Percentiles rank a stretch among this genome's conserved stretches.
phyloP scores from a whole-genome alignment of 2,888 invertebrate genomes.

The Frankliniella intonsa region DNA sequence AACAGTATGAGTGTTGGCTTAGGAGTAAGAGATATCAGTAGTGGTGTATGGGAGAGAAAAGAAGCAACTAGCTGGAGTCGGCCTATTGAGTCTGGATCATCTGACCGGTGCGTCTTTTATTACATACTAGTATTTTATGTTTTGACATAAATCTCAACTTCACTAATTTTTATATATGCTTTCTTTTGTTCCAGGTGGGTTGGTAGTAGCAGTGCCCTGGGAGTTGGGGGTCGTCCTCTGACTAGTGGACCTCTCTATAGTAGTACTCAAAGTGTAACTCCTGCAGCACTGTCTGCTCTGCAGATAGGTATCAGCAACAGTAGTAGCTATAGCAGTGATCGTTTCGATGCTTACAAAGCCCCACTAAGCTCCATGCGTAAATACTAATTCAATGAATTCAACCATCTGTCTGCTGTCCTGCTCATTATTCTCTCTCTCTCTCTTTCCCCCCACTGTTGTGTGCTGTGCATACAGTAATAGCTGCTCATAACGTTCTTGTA shows the following conservation, averaged over 20 bases:
- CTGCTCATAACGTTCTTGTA: no score
- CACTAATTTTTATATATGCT: no score
- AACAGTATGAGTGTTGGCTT: background rate
- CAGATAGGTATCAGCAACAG: background rate
- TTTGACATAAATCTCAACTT: background rate
- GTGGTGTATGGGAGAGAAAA: background rate
- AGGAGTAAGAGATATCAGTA: background rate
- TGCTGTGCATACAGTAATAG: no score
- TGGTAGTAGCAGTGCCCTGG: background rate
- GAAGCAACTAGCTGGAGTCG: background rate
- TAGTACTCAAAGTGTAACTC: background rate
- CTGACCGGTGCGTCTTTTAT: background rate
- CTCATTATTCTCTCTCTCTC: no score
- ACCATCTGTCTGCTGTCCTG: no score
- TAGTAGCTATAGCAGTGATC: background rate
- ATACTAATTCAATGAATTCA: background rate
- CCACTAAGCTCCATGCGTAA: background rate
- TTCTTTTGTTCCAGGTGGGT: background rate
- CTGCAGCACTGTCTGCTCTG: background rate
- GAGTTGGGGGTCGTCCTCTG: background rate
- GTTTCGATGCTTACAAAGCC: background rate
- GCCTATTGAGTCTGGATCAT: background rate
- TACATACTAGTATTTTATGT: background rate
- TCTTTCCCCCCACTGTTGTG: no score
- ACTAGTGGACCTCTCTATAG: background rate